Percentiles rank a stretch among this genome's conserved stretches.
phyloP scores from a whole-genome alignment of 2,888 invertebrate genomes.

The Synergus umbraculus region DNA sequence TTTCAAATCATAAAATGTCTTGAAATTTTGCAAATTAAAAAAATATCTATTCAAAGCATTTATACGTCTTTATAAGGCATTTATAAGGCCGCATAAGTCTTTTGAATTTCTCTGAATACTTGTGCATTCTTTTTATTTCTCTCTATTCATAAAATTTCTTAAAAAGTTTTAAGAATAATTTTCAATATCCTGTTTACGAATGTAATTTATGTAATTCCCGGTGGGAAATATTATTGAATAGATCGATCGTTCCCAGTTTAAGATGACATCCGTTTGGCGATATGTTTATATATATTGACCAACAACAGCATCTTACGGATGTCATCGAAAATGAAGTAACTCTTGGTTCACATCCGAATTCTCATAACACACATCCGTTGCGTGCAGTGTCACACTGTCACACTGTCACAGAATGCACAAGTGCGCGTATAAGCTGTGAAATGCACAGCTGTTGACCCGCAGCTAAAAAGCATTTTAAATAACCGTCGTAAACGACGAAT shows the following conservation, averaged over 20 bases:
- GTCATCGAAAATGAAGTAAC: background rate
- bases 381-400: conserved; percentile 55
- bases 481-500: conserved; percentile 63
- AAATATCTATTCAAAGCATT: too few species aligned
- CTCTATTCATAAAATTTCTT: too few species aligned
- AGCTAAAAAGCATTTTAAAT: conserved; percentile 69
- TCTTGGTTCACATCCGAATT: conserved; percentile 16
- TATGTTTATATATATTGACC: background rate
- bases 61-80: too few species aligned
- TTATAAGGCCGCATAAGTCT: too few species aligned
- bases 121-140: too few species aligned
- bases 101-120: too few species aligned
- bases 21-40: too few species aligned
- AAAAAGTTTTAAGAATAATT: background rate
- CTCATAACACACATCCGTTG: conserved; percentile 51
- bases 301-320: background rate
- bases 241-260: background rate
- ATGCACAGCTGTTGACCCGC: conserved; percentile 72
- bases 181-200: background rate
- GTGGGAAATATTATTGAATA: conserved; percentile 3
- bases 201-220: background rate
- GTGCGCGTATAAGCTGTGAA: conserved; percentile 59
- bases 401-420: conserved; percentile 55
- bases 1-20: too few species aligned
- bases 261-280: background rate